Base-by-base conservation (phyloP, 2,888 invertebrate species). In the Drosophila austrosaltans region DNA sequence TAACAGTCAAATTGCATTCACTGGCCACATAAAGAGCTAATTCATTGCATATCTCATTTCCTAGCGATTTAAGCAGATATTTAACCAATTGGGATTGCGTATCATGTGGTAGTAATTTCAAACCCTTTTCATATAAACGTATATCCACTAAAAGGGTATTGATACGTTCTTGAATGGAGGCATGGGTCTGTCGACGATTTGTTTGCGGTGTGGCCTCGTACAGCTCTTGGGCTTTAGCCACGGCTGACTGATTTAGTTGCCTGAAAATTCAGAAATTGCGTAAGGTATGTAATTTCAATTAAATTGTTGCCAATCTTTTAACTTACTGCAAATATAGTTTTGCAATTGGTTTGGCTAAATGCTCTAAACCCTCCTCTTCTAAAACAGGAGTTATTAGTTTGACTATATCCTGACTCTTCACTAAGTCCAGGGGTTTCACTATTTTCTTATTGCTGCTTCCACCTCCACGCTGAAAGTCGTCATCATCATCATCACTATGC, bases 41-140 rank as follows among this genome's bases (percentile, higher is more conserved):
- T 84, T 96, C 95, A 69, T 96, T 96, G 16, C 96, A 94, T 67
- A 97, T 94, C 88, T 98, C 98, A 32, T 96, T 94, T 56, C 97
- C 97, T 56, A 97, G 93, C 0, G 97, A 95, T 92, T 97, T 97
- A 36, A 98, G 92, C 53, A 98, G 93, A 93, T 98, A 97, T 91
- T 97, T 97, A 0, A 94, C 93, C 77, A 98, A 93, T 72, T 95
- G 95, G 0, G 93, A 75, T 91, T 97, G 97, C 28, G 94, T 93
- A 70, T 94, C 94, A 57, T 92, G 88, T 0, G 95, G 93, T 16
- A 96, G 93, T 12, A 93, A 88, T 90, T 94, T 96, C 2, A 96
- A 93, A 0, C 97, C 97, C 90, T 96, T 97, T 80, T 96, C 96
- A 91, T 96, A 97, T 40, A 97, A 93, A 80, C 96, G 94, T 39